Base-by-base conservation (phyloP, 2,113 vertebrate genomes). In the Caretta caretta region DNA sequence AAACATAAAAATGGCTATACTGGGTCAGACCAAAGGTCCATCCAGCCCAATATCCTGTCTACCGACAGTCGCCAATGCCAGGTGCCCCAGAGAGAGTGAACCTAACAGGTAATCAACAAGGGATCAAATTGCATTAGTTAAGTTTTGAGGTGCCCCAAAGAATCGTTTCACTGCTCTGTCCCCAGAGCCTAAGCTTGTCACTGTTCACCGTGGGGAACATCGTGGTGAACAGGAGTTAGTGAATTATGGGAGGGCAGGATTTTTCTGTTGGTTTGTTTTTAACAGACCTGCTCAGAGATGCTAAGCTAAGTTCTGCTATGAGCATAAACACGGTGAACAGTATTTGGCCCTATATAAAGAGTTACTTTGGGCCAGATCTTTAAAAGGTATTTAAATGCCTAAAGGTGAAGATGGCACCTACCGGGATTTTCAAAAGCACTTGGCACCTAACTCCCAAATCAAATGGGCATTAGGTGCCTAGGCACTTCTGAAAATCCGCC, bases 101-200 rank as follows among this genome's bases (percentile, higher is more conserved):
- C 42, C 42, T 42, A 42, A 42, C 42, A 42, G 42, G 42, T 42
- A 42, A 42, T 42, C 42, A 42, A 42, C 42, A 42, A 42, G 42
- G 4, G 42, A 42, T 42, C 42, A 42, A 35, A 65, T 75, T 54
- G 0, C 4, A 29, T 57, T 35, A 82, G 27, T 42, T 75, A 75
- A 84, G 12, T 81, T 87, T 62, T 56, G 92, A 1, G 0, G 1
- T 35, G 1, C 35, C 38, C 54, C 25, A 72, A 1, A 8, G 31
- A 38, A 80, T 69, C 4, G 13, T 62, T 1, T 56, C 84, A 38
- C 69, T 42, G 2, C 7, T 8, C 69, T 22, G 8, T 8, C 69
- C 35, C 69, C 69, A 38, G 19, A 75, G 8, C 13, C 38, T 6
- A 22, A 24, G 17, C 20, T 42, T 42, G n/a, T 42, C 17, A n/a